Evolutionary conservation across 2,888 invertebrate genomes (phyloP).

Genomic region (Diplazon laetatorius): DNA sequence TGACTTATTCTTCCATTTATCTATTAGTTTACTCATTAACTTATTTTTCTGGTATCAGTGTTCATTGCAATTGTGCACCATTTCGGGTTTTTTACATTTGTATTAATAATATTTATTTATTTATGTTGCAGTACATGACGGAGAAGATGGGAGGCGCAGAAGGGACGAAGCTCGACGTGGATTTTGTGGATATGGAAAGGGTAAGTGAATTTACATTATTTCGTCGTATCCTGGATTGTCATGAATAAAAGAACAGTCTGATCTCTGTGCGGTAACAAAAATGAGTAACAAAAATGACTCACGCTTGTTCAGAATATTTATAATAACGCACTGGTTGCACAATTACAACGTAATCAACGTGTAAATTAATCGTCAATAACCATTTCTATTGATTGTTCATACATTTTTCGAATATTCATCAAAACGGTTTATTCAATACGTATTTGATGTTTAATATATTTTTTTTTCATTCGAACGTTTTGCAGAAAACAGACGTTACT

Average conservation of each 20-base stretch:
- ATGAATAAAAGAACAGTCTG: slow-evolving; percentile 34
- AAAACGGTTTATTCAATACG: too few species aligned
- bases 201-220: slow-evolving; percentile 85
- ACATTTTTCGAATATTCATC: too few species aligned
- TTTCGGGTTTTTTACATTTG: too few species aligned
- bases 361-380: not conserved
- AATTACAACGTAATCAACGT: too few species aligned
- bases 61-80: too few species aligned
- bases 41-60: too few species aligned
- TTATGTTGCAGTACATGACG: slow-evolving; percentile 95
- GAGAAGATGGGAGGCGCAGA: slow-evolving; percentile 99
- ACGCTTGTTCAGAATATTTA: slow-evolving; percentile 19
- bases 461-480: slow-evolving; percentile 39
- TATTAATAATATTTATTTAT: slow-evolving; percentile 61
- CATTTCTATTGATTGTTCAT: too few species aligned
- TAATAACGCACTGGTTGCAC: not conserved
- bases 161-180: slow-evolving; percentile 99
- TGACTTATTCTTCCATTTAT: not conserved
- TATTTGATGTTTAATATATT: too few species aligned
- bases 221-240: slow-evolving; percentile 10
- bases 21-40: not conserved
- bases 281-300: slow-evolving; percentile 1
- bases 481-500: slow-evolving; percentile 98
- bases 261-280: not conserved
- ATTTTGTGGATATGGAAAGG: slow-evolving; percentile 99